A percentile compares a stretch with the other conserved stretches of the same genome.
Evolutionary conservation across 2,888 invertebrate genomes (phyloP).

Genomic region (Rhagophthalmus giganteus): DNA sequence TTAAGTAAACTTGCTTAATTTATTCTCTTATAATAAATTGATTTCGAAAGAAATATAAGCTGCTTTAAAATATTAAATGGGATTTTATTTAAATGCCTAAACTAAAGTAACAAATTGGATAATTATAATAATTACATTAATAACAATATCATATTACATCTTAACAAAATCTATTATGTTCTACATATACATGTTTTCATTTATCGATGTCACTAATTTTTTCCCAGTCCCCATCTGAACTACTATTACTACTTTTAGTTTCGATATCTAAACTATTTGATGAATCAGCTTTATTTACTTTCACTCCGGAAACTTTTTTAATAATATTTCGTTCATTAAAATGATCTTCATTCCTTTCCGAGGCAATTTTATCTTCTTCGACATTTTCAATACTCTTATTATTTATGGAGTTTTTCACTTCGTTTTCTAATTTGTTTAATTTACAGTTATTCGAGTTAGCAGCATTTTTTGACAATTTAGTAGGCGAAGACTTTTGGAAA

Average conservation of each 20-base stretch:
- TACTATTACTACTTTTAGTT: conserved; percentile 47
- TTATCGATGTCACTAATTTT: conserved; percentile 51
- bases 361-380: conserved; percentile 19
- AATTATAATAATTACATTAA: too few species aligned
- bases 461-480: conserved; percentile 18
- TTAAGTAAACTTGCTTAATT: too few species aligned
- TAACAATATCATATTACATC: too few species aligned
- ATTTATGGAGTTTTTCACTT: not conserved
- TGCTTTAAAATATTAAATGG: too few species aligned
- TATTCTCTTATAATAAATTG: too few species aligned
- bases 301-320: conserved; percentile 29
- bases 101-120: too few species aligned
- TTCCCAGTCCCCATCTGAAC: conserved; percentile 57
- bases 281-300: conserved; percentile 42
- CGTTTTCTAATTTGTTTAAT: conserved; percentile 1
- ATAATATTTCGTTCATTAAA: conserved; percentile 19
- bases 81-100: too few species aligned
- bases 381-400: not conserved
- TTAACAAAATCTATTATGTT: too few species aligned
- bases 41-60: too few species aligned
- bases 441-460: conserved; percentile 14
- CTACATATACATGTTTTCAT: conserved; percentile 22
- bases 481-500: conserved; percentile 30
- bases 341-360: conserved; percentile 23
- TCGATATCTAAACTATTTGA: conserved; percentile 45